Percentiles rank a stretch among this genome's conserved stretches.
These are phyloP conservation scores for Patiria miniata DNA, from an alignment of 35 echinoderm and acorn worm species.

Conservation along the genomic window DNA sequence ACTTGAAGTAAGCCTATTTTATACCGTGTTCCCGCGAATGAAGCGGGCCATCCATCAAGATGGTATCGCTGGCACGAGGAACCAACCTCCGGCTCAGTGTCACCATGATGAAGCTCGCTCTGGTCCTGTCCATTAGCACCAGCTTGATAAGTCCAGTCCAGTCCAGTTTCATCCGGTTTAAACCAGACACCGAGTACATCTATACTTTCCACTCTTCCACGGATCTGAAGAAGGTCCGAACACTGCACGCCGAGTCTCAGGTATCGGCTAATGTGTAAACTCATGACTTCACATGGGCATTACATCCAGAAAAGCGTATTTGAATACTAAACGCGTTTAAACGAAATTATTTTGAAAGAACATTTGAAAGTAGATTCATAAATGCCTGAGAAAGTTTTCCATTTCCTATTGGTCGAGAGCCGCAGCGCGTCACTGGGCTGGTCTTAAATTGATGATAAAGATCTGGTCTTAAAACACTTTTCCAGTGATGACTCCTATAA, in stretches of 20 bases:
- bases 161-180: slow-evolving; percentile 10
- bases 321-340: no score
- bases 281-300: not conserved
- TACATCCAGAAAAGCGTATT: no score
- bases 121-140: not conserved
- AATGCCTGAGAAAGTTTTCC: no score
- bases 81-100: not conserved
- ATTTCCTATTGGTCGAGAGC: no score
- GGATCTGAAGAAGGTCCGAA: not conserved
- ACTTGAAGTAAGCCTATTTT: no score
- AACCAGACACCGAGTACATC: slow-evolving; percentile 9
- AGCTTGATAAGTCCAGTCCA: not conserved
- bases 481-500: no score
- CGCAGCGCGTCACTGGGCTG: no score
- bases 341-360: no score
- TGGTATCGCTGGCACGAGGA: not conserved
- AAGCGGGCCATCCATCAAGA: not conserved
- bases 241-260: not conserved
- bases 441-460: no score
- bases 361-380: no score
- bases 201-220: not conserved
- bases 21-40: no score
- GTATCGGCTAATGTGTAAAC: not conserved
- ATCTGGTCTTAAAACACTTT: no score
- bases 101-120: not conserved